Base-by-base conservation (phyloP, 2,797 vertebrate genomes). In the Chrysocyon brachyurus region DNA sequence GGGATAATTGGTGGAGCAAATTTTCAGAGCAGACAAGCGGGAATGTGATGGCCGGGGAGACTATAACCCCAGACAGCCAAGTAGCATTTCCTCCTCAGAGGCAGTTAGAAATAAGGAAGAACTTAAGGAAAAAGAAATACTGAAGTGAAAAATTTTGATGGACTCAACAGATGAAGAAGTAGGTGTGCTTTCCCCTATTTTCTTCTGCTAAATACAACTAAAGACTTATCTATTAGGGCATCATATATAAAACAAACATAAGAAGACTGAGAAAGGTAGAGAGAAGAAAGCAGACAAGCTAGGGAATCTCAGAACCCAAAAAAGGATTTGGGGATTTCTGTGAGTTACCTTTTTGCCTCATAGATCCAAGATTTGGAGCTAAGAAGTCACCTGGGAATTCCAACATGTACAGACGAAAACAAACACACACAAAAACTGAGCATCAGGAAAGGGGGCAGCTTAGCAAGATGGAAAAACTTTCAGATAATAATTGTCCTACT, bases 21-120 rank as follows among this genome's bases (percentile, higher is more conserved):
- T 75, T 90, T 88, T 70, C 88, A 79, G 15, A 84, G 84, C 26
- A 91, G 79, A 87, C n/a, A 72, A 70, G 40, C 94, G n/a, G 59
- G 79, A 70, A 86, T 46, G 21, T 22, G 21, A 66, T 31, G 14
- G 10, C 33, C 56, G 19, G 26, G n/a, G 19, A 33, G 24, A 21
- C 52, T 59, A 19, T 46, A 26, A 40, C n/a, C n/a, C 79, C 28
- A 83, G 26, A 82, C 5, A 88, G 72, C 24, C 19, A 82, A 64
- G 57, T 26, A 75, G 24, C 73, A 12, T 68, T 77, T 70, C 79
- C 84, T 93, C 79, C 31, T 52, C 14, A 33, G 54, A 91, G 46
- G 6, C 40, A 49, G 12, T 14, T 61, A 21, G 46, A 95, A 93
- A 52, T 49, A 19, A 92, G 40, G 33, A 26, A 40, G 81, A 72